Conservation (phyloP, 2,113 vertebrate genomes). For the Australoheros scitulus region DNA sequence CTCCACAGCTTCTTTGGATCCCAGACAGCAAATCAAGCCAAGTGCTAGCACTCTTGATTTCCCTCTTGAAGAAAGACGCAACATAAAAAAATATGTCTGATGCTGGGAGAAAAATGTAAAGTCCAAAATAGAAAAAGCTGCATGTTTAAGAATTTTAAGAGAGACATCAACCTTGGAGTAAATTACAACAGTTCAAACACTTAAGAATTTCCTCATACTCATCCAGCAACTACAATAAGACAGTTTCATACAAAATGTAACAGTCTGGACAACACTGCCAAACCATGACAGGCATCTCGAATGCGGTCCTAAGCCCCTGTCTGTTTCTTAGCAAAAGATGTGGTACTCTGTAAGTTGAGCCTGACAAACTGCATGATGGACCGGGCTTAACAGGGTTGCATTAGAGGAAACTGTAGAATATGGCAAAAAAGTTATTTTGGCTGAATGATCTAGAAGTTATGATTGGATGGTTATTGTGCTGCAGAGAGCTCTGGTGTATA, state of each 20-base stretch:
- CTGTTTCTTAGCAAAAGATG: conserved; percentile 27
- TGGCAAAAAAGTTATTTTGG: conserved; percentile 39
- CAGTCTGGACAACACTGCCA: conserved; percentile 52
- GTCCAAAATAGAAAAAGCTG: conserved; percentile 33
- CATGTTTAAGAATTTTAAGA: conserved; percentile 46
- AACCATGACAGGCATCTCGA: conserved; percentile 58
- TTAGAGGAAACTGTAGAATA: conserved; percentile 20
- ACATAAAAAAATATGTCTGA: conserved; percentile 46
- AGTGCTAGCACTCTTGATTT: conserved; percentile 69
- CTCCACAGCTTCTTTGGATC: conserved; percentile 59
- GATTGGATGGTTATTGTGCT: conserved; percentile 42
- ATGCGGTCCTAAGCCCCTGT: conserved; percentile 36
- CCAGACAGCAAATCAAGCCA: conserved; percentile 74
- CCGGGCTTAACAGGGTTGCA: conserved; percentile 36
- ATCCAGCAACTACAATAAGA: conserved; percentile 33
- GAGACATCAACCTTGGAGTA: conserved; percentile 17
- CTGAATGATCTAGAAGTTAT: conserved; percentile 38
- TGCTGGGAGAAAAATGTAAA: conserved; percentile 37
- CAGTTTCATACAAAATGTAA: conserved; percentile 28
- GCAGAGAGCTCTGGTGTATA: neutral
- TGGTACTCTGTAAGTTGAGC: conserved; percentile 24
- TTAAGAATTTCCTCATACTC: neutral
- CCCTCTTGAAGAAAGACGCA: conserved; percentile 61
- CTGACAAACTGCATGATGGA: conserved; percentile 52
- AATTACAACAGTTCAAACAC: neutral